phyloP scores from a whole-genome alignment of 2,113 vertebrate species.

The Sylvietta virens region DNA sequence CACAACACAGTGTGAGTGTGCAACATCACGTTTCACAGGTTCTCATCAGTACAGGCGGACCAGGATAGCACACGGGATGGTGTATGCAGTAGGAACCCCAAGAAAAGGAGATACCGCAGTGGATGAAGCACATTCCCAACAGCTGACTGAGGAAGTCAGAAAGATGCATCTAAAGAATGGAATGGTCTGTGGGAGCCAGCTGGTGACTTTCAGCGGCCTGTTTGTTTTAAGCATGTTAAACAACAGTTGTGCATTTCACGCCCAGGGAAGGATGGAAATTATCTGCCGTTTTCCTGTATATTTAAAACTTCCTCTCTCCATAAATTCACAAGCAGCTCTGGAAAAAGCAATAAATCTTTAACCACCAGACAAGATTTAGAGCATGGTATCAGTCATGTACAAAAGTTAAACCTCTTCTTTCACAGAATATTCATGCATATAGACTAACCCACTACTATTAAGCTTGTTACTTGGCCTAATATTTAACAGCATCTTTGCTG shows the following conservation, averaged over 20 bases:
- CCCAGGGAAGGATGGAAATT: neutral
- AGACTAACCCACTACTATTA: neutral
- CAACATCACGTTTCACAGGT: neutral
- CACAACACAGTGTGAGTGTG: neutral
- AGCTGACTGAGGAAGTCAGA: neutral
- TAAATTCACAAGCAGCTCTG: neutral
- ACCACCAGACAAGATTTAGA: neutral
- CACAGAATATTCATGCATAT: neutral
- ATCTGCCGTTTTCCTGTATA: neutral
- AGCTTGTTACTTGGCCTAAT: neutral
- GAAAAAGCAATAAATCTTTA: neutral
- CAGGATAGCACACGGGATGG: neutral
- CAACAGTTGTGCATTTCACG: neutral
- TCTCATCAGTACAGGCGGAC: neutral
- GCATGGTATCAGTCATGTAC: neutral
- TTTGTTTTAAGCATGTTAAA: neutral
- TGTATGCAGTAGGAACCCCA: fast-evolving
- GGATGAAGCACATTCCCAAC: neutral
- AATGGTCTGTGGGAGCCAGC: neutral
- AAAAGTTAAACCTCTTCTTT: neutral
- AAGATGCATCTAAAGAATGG: neutral
- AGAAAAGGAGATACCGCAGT: neutral
- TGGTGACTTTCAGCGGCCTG: neutral
- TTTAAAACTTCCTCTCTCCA: neutral
- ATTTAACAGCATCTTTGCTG: neutral